phyloP scores from a whole-genome alignment of 2,113 vertebrate species.

The Heterotilapia buettikoferi region DNA sequence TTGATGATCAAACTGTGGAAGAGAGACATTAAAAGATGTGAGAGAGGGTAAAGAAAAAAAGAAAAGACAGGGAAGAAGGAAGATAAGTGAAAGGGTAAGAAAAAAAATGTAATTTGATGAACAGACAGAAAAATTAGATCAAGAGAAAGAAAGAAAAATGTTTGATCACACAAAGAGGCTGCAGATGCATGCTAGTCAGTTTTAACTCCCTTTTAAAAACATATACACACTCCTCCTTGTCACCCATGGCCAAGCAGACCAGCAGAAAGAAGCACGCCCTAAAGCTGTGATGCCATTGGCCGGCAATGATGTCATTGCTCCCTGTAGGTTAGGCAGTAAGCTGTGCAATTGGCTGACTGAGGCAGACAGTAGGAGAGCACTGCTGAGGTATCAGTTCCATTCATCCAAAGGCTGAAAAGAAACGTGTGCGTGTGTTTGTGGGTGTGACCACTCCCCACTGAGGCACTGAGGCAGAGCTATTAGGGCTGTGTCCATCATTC shows the following conservation, averaged over 20 bases:
- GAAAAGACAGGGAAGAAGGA: neutral
- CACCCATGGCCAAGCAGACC: neutral
- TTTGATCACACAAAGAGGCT: conserved; percentile 24
- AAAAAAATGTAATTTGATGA: neutral
- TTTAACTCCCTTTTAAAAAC: conserved; percentile 11
- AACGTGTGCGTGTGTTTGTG: neutral
- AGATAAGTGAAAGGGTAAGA: neutral
- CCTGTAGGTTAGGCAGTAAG: conserved; percentile 70
- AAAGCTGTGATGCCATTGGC: conserved; percentile 81
- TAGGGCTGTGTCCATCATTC: conserved; percentile 45
- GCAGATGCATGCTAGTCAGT: conserved; percentile 55
- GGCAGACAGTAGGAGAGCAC: conserved; percentile 77
- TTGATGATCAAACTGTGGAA: neutral
- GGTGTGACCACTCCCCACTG: conserved; percentile 32
- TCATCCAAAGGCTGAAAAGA: conserved; percentile 75
- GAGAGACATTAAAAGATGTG: neutral
- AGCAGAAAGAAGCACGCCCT: conserved; percentile 75
- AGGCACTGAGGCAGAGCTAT: conserved; percentile 20
- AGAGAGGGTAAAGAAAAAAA: neutral
- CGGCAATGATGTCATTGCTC: conserved; percentile 93
- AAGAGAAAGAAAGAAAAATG: neutral
- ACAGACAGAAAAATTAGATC: neutral
- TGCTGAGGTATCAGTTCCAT: conserved; percentile 84
- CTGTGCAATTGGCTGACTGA: conserved; percentile 75
- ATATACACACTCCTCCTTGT: neutral